Percentiles rank a stretch among this genome's conserved stretches.
Evolutionary conservation across 2,113 vertebrate genomes (phyloP).

Genomic region (Rostratula benghalensis): DNA sequence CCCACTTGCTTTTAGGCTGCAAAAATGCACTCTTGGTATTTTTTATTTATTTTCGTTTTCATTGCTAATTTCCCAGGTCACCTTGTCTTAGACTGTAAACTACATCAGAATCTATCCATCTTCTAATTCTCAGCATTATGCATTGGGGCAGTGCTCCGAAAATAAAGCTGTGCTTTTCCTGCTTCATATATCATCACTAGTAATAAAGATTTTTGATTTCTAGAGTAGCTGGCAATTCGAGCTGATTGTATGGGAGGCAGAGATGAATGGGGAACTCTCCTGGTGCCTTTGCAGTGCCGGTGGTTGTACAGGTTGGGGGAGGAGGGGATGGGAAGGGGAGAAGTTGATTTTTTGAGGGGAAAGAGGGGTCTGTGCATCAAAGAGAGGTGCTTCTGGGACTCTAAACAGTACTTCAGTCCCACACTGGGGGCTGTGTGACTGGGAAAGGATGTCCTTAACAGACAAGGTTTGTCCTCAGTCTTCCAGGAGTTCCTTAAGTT

Average conservation of each 20-base stretch:
- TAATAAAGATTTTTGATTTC: background rate
- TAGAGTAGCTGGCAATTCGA: background rate
- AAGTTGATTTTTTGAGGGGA: background rate
- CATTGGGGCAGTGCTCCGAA: background rate
- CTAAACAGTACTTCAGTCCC: background rate
- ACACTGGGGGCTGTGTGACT: rapidly evolving
- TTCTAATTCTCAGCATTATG: background rate
- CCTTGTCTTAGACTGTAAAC: background rate
- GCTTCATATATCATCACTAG: background rate
- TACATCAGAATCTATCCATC: background rate
- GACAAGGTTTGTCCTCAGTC: rapidly evolving
- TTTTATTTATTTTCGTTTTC: background rate
- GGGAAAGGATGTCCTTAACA: background rate
- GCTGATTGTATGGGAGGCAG: background rate
- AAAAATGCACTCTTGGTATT: background rate
- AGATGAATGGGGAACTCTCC: background rate
- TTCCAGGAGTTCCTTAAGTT: background rate
- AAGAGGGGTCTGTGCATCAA: background rate
- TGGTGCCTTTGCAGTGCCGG: background rate
- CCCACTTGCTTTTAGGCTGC: background rate
- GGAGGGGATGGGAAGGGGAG: too few species aligned
- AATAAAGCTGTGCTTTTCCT: background rate
- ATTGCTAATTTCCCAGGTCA: background rate
- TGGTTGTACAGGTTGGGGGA: background rate
- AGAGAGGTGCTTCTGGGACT: background rate